Evolutionary conservation across 2,113 vertebrate species (phyloP).

Genomic region (Canis aureus): DNA sequence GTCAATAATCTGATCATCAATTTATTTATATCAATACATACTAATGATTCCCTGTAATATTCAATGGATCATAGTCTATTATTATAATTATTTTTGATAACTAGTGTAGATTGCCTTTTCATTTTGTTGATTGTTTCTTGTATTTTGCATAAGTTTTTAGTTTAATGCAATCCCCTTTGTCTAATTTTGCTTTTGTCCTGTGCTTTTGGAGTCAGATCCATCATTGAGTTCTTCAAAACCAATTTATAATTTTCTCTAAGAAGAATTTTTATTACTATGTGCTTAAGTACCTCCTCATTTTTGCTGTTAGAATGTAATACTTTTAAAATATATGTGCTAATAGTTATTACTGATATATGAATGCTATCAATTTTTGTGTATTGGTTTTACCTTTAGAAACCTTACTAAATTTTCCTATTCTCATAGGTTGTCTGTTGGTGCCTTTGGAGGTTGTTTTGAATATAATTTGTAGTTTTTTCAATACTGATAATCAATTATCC

Average conservation of each 20-base stretch:
- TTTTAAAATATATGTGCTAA: neutral
- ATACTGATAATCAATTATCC: conserved; percentile 15
- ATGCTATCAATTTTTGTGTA: conserved; percentile 6
- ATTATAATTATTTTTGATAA: neutral
- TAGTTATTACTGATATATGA: neutral
- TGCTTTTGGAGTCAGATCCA: neutral
- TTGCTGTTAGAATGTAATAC: conserved; percentile 29
- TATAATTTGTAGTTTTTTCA: conserved; percentile 24
- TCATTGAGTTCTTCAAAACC: neutral
- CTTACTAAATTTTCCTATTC: neutral
- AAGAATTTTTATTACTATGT: neutral
- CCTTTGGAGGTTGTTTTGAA: neutral
- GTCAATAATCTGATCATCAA: neutral
- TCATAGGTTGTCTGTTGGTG: neutral
- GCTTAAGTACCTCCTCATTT: neutral
- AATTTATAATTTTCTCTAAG: neutral
- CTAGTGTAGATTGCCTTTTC: neutral
- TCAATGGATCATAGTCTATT: neutral
- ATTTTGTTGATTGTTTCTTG: conserved; percentile 20
- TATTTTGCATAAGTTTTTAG: neutral
- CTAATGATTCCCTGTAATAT: neutral
- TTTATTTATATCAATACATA: neutral
- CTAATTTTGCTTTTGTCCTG: neutral
- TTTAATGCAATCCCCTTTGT: neutral
- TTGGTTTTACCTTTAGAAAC: neutral